These are phyloP conservation scores for Paraescarpia echinospica DNA, from an alignment of 1,140 invertebrate species.

Conservation along the genomic window DNA sequence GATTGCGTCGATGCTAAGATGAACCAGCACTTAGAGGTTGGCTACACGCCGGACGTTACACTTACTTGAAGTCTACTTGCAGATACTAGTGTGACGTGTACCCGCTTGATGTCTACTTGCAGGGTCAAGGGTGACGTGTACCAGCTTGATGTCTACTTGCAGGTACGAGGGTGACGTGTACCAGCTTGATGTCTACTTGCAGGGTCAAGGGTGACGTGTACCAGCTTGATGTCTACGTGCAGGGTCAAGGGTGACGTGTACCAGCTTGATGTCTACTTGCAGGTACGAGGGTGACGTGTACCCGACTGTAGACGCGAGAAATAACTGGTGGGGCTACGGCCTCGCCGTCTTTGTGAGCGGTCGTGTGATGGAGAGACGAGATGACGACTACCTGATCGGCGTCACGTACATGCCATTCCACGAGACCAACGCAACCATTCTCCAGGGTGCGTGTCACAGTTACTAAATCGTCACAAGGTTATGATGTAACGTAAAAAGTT, in stretches of 20 bases:
- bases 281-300: conserved; percentile 65
- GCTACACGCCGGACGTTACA: too few species aligned
- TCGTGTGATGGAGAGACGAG: conserved; percentile 82
- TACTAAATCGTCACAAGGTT: too few species aligned
- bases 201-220: too few species aligned
- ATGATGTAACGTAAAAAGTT: too few species aligned
- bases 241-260: too few species aligned
- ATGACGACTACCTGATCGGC: conserved; percentile 81
- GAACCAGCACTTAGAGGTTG: too few species aligned
- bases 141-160: not conserved
- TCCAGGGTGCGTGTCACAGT: conserved; percentile 56
- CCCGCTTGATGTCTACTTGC: too few species aligned
- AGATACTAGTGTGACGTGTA: too few species aligned
- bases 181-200: conserved; percentile 72
- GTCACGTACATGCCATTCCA: conserved; percentile 85
- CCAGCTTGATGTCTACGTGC: too few species aligned
- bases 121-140: too few species aligned
- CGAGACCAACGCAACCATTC: conserved; percentile 76
- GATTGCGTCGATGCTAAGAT: too few species aligned
- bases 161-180: conserved; percentile 65
- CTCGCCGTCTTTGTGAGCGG: conserved; percentile 83
- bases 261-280: not conserved
- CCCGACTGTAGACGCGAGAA: conserved; percentile 83
- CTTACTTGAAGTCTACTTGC: not conserved
- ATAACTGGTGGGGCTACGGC: conserved; percentile 98